These are phyloP conservation scores for Stichodactyla helianthus DNA, from an alignment of 64 coral and sea anemone species.

Conservation along the genomic window DNA sequence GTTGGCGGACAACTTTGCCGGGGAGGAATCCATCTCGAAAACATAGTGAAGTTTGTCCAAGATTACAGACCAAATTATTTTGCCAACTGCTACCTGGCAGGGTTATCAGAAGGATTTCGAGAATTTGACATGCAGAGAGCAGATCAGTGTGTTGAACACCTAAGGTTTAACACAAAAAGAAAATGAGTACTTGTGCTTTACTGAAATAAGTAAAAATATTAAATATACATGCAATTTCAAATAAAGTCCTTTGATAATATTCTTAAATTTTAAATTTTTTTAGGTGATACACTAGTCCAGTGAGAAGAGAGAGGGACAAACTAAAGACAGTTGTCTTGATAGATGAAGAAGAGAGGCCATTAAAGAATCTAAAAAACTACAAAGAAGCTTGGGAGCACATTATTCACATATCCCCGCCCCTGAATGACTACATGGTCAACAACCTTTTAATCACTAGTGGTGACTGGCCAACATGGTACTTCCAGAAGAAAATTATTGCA, in stretches of 20 bases:
- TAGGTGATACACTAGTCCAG: slow-evolving; percentile 12
- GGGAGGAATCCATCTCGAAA: slow-evolving; percentile 33
- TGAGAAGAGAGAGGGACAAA: neutral
- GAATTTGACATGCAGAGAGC: slow-evolving; percentile 22
- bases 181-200: neutral
- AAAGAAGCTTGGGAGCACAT: neutral
- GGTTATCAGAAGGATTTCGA: neutral
- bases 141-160: slow-evolving; percentile 20
- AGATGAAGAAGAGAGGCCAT: slow-evolving; percentile 39
- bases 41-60: neutral
- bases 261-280: neutral
- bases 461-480: slow-evolving; percentile 59
- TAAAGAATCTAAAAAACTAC: slow-evolving; percentile 19
- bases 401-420: neutral
- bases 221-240: neutral
- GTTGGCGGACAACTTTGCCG: neutral
- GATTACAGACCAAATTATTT: neutral
- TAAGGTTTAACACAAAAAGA: neutral
- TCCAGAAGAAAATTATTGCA: slow-evolving; percentile 53
- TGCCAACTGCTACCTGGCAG: neutral
- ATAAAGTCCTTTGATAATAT: neutral
- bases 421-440: slow-evolving; percentile 18
- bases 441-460: slow-evolving; percentile 27
- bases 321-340: neutral
- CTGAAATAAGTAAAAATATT: neutral